Percentiles rank a stretch among this genome's conserved stretches.
Evolutionary conservation across 2,797 vertebrate species (phyloP).

Genomic region (Alfaro cultratus): DNA sequence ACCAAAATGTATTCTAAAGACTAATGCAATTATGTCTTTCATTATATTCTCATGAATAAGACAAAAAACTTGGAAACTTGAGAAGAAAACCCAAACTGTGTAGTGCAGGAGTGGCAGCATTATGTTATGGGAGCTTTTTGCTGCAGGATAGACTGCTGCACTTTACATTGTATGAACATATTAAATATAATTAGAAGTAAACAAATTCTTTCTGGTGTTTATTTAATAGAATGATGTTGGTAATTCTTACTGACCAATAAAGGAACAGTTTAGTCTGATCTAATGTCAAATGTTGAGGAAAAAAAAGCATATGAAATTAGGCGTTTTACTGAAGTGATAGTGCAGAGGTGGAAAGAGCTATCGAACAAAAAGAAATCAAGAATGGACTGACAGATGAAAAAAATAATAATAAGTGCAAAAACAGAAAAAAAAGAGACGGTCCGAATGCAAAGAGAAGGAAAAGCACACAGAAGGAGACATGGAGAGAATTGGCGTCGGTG

Average conservation of each 20-base stretch:
- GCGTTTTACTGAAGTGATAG: neutral
- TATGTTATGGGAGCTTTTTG: neutral
- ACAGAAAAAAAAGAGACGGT: constrained; percentile 25
- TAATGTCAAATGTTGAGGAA: neutral
- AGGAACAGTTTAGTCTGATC: neutral
- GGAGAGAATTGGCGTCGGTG: constrained; percentile 71
- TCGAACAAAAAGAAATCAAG: neutral
- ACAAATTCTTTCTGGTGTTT: neutral
- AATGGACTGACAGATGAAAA: neutral
- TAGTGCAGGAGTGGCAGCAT: neutral
- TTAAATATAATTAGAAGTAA: neutral
- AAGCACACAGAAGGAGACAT: constrained; percentile 57
- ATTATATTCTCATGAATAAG: neutral
- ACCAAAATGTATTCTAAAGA: neutral
- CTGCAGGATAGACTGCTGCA: neutral
- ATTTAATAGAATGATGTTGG: neutral
- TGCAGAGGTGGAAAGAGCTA: constrained; percentile 19
- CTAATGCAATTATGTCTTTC: neutral
- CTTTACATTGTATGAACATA: neutral
- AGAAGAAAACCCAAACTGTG: neutral
- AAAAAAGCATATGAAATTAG: neutral
- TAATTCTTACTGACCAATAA: neutral
- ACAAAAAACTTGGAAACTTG: neutral
- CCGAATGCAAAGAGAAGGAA: constrained; percentile 32
- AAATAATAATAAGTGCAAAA: neutral